Evolutionary conservation across 2,888 invertebrate species (phyloP).

Genomic region (Xanthorhoe designata): DNA sequence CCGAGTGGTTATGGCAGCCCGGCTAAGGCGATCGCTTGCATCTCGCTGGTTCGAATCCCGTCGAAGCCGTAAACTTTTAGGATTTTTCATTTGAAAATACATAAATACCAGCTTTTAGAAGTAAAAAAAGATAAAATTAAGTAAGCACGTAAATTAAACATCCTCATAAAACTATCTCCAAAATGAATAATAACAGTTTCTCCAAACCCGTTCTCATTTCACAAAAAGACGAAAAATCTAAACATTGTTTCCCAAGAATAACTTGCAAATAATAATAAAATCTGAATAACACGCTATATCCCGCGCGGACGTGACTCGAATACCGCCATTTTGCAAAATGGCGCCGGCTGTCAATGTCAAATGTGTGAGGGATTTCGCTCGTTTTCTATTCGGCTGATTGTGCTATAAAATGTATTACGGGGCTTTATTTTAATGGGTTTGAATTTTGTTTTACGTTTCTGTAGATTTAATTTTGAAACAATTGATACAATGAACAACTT

Average conservation of each 20-base stretch:
- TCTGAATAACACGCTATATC: constrained; percentile 42
- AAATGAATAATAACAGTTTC: not conserved
- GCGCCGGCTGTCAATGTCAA: constrained; percentile 45
- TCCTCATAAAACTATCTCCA: not conserved
- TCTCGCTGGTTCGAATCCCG: no score
- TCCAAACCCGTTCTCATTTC: not conserved
- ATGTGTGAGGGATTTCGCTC: constrained; percentile 40
- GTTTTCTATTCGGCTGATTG: constrained; percentile 28
- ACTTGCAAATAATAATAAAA: constrained; percentile 40
- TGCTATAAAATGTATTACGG: constrained; percentile 1
- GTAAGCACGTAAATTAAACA: no score
- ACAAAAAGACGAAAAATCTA: constrained; percentile 21
- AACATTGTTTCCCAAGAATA: constrained; percentile 34
- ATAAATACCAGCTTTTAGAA: no score
- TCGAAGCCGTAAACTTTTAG: no score
- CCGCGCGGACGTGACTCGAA: constrained; percentile 43
- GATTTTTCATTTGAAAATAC: no score
- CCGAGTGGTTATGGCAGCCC: no score
- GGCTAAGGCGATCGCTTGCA: no score
- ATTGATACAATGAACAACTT: not conserved
- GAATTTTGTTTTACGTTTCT: constrained; percentile 6
- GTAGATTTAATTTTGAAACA: not conserved
- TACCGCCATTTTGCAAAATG: constrained; percentile 46
- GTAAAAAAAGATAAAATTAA: no score
- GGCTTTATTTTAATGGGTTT: constrained; percentile 21